Evolutionary conservation across 2,888 invertebrate genomes (phyloP).

Genomic region (Hylaea fasciaria): DNA sequence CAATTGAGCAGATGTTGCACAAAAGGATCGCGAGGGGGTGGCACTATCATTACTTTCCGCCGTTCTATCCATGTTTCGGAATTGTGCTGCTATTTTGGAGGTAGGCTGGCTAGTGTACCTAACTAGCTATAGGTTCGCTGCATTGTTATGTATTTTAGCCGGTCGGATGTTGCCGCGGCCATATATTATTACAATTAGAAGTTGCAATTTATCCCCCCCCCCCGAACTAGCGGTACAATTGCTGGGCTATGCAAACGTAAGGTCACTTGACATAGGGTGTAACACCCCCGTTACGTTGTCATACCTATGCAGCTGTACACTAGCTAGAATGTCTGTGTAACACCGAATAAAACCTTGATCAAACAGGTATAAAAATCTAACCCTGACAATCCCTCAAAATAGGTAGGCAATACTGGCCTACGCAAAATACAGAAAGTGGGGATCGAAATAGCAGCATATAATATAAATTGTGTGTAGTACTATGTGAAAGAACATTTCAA

Average conservation of each 20-base stretch:
- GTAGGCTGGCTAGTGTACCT: conserved; percentile 41
- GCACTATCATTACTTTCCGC: conserved; percentile 50
- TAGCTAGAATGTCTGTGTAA: conserved; percentile 15
- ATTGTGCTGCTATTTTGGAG: conserved; percentile 47
- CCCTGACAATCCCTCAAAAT: conserved; percentile 25
- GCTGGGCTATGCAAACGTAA: conserved; percentile 64
- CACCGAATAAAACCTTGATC: conserved; percentile 19
- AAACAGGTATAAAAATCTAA: conserved; percentile 36
- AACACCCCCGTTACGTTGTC: conserved; percentile 24
- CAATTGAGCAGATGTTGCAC: conserved; percentile 66
- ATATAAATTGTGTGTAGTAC: conserved; percentile 1
- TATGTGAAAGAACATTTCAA: not conserved
- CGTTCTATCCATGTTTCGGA: conserved; percentile 48
- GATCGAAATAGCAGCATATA: conserved; percentile 18
- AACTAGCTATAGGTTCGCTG: too few relatives aligned
- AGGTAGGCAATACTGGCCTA: too few relatives aligned
- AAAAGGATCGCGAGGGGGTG: conserved; percentile 55
- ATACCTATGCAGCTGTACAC: conserved; percentile 9
- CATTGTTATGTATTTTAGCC: conserved; percentile 54
- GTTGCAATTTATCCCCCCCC: conserved; percentile 65
- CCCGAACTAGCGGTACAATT: conserved; percentile 66
- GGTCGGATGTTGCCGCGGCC: conserved; percentile 57
- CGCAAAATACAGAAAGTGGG: conserved; percentile 29
- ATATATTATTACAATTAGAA: conserved; percentile 65
- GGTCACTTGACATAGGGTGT: conserved; percentile 55